Evolutionary conservation across 2,113 vertebrate genomes (phyloP).

Genomic region (Periophthalmodon schlosseri): DNA sequence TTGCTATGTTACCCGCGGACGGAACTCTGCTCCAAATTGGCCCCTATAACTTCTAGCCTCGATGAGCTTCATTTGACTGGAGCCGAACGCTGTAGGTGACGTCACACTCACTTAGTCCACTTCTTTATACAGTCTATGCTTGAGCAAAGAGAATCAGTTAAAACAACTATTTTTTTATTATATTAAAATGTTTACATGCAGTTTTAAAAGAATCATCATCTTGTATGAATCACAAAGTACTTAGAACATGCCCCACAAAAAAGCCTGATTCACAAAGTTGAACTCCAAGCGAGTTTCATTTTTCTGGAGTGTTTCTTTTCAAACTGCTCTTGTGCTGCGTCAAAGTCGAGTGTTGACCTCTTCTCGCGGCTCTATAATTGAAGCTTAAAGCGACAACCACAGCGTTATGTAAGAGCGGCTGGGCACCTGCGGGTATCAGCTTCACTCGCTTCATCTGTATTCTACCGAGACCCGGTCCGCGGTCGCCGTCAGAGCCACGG

Average conservation of each 20-base stretch:
- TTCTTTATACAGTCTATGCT: no score
- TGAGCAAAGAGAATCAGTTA: no score
- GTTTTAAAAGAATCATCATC: background rate
- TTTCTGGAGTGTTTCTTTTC: background rate
- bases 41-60: no score
- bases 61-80: no score
- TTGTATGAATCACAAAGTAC: background rate
- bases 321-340: background rate
- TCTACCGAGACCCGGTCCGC: slow-evolving; percentile 36
- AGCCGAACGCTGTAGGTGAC: no score
- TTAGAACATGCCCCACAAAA: background rate
- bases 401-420: slow-evolving; percentile 28
- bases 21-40: no score
- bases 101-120: no score
- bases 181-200: background rate
- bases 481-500: slow-evolving; percentile 32
- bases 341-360: slow-evolving; percentile 28
- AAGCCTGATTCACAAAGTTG: background rate
- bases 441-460: slow-evolving; percentile 47
- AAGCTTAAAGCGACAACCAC: slow-evolving; percentile 22
- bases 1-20: no score
- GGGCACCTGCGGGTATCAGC: slow-evolving; percentile 34
- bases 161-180: no score
- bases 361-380: slow-evolving; percentile 31
- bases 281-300: background rate